Evolutionary conservation across 2,113 vertebrate genomes (phyloP).

Genomic region (Fulmarus glacialis): DNA sequence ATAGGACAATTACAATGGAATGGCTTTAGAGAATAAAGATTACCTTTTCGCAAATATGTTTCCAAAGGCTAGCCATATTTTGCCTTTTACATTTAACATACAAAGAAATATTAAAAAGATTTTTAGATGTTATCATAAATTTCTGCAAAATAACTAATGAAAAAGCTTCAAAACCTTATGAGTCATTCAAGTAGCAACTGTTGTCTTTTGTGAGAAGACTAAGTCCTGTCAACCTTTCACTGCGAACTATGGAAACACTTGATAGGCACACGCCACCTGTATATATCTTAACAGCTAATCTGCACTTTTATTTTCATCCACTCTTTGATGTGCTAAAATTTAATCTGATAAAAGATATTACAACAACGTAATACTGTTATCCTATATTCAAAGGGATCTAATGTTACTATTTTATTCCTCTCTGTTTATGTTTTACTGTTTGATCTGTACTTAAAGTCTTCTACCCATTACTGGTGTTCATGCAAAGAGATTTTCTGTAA

Average conservation of each 20-base stretch:
- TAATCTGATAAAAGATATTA: background rate
- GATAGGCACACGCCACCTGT: background rate
- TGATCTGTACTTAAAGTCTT: background rate
- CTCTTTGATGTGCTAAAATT: background rate
- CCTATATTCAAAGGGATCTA: background rate
- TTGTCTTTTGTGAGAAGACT: background rate
- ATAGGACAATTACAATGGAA: background rate
- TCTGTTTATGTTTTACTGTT: background rate
- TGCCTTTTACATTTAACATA: background rate
- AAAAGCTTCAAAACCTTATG: background rate
- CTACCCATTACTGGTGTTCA: background rate
- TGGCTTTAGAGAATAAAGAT: background rate
- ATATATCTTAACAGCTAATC: background rate
- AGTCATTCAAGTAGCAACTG: background rate
- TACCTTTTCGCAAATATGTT: background rate
- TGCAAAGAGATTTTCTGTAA: background rate
- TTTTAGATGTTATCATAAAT: background rate
- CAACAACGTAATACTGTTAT: background rate
- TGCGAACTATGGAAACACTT: background rate
- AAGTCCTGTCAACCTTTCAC: background rate
- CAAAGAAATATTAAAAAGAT: background rate
- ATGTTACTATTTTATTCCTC: background rate
- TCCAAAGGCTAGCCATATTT: background rate
- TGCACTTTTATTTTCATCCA: background rate
- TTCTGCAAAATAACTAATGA: background rate